These are phyloP conservation scores for Ditylenchus weischeri DNA, from an alignment of 2,888 invertebrate genomes.

Conservation along the genomic window DNA sequence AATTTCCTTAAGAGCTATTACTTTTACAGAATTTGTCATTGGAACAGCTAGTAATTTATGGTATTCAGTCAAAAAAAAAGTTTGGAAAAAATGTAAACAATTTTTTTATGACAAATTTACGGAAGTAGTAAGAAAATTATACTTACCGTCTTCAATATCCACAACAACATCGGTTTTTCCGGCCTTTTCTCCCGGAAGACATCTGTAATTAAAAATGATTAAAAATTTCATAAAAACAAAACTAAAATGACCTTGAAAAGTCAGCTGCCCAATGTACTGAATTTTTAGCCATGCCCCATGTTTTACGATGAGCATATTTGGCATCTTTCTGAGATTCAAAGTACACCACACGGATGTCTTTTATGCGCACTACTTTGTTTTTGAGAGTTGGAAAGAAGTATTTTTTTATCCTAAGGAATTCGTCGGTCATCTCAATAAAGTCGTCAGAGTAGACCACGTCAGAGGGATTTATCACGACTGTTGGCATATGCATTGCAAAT, in stretches of 20 bases:
- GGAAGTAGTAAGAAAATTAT: not conserved
- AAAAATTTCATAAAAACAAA: constrained; percentile 1
- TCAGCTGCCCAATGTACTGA: constrained; percentile 38
- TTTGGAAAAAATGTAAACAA: no score
- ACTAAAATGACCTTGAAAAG: constrained; percentile 32
- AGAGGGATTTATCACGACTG: constrained; percentile 5
- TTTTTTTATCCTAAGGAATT: constrained; percentile 37
- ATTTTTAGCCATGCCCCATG: constrained; percentile 35
- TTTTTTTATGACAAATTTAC: no score
- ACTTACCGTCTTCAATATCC: constrained; percentile 39
- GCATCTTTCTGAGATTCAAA: constrained; percentile 36
- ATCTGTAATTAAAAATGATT: constrained; percentile 25
- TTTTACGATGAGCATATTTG: constrained; percentile 34
- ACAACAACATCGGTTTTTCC: constrained; percentile 36
- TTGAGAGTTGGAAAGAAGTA: constrained; percentile 42
- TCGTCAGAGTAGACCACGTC: constrained; percentile 40
- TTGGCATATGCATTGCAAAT: no score
- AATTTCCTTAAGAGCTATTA: not conserved
- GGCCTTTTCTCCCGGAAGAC: constrained; percentile 38
- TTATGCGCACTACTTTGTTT: constrained; percentile 29
- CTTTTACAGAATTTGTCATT: not conserved
- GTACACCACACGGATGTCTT: constrained; percentile 38
- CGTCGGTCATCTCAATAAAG: constrained; percentile 35
- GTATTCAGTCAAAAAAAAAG: not conserved
- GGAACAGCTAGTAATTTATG: not conserved